Evolutionary conservation across 2,113 vertebrate species (phyloP), one percentile per base, ranked within the genome.

Genomic region (Alexandromys fortis): DNA sequence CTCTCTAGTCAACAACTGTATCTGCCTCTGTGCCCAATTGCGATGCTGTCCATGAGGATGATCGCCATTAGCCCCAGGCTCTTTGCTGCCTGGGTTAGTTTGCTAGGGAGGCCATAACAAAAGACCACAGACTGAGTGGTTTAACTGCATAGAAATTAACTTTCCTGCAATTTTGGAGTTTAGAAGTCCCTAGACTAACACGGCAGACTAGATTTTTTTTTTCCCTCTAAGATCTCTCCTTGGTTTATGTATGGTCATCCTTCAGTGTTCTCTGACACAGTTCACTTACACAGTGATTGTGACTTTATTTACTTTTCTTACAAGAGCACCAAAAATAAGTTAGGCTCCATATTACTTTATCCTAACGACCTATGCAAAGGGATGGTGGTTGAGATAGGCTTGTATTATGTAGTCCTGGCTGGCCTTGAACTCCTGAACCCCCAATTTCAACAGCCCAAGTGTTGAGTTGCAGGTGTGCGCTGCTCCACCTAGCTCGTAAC

Each of bases 121-220:
- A 85, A 42, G 21, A 10, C 65, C 24, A 58, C 55, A 73, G 65
- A 16, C 8, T 72, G 33, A 0, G 14, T 49, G 49, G 14, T 17
- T 76, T 76, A 82, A 42, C 13, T 30, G 5, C 86, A 81, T 6
- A 49, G 82, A 91, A 65, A 70, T 49, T 12, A 61, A 35, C 67
- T 94, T 91, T 82, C 61, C 82, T 49, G 68, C 3, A 49, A 35
- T 28, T 93, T 47, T 91, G 75, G 92, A 81, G n/a, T 63, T 33
- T 67, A 45, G 63, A 73, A 86, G 17, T 33, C 77, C 24, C 19
- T 30, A 81, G 52, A 52, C 63, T 19, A 65, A 67, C 11, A 28
- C n/a, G 7, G 49, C 26, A 49, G 14, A 28, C 12, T 55, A 87
- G 75, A 61, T 55, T 76, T 70, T 63, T 85, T 38, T n/a, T 14